phyloP scores from a whole-genome alignment of 1,140 invertebrate species.

The Lithobius niger region DNA sequence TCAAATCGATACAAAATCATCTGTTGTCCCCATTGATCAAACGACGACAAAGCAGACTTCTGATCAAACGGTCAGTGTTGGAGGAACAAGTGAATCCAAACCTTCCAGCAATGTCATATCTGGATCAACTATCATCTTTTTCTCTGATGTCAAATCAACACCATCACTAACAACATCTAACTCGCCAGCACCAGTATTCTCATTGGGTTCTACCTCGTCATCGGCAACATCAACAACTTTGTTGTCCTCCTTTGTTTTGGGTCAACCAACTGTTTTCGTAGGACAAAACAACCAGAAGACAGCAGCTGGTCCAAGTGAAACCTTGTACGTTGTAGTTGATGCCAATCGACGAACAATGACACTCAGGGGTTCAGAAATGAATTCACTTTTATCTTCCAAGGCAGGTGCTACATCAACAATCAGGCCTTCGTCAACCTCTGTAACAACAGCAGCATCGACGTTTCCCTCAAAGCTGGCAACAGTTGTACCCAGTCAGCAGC shows the following conservation, averaged over 20 bases:
- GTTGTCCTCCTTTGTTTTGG: neutral
- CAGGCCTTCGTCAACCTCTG: neutral
- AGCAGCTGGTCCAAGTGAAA: neutral
- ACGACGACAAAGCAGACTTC: no score
- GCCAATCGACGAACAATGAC: neutral
- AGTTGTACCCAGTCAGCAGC: no score
- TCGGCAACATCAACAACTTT: neutral
- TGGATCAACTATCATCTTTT: slow-evolving; percentile 8
- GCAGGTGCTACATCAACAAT: neutral
- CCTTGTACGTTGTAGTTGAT: neutral
- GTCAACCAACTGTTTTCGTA: neutral
- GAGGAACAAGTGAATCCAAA: neutral
- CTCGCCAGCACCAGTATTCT: neutral
- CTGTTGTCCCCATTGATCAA: neutral
- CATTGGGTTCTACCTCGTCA: neutral
- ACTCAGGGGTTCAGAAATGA: neutral
- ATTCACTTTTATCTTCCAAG: neutral
- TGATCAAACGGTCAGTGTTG: no score
- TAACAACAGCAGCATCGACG: neutral
- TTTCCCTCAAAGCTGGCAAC: no score
- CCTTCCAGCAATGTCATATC: neutral
- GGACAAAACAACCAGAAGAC: neutral
- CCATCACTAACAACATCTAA: neutral
- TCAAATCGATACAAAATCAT: slow-evolving; percentile 31
- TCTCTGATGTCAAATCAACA: neutral